Percentiles rank a stretch among this genome's conserved stretches.
Conservation (phyloP, 2,797 vertebrate genomes). For the Typhlichthys eigenmanni region DNA sequence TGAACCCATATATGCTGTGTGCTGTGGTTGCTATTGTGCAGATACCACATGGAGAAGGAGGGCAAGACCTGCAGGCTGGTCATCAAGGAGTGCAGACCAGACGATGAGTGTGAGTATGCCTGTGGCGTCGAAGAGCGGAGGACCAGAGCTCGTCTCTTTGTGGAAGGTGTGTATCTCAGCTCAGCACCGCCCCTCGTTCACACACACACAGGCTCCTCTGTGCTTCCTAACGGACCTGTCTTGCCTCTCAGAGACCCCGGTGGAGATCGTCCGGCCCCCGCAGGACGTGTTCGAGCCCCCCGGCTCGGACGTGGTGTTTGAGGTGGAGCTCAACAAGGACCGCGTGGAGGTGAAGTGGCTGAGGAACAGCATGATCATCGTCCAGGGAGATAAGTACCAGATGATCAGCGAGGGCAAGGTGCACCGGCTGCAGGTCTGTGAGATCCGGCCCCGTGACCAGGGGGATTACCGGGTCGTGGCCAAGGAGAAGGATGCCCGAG, state of each 20-base stretch:
- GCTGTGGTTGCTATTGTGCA: constrained; percentile 27
- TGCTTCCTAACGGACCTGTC: not conserved
- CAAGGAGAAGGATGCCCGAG: constrained; percentile 96
- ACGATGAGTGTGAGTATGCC: constrained; percentile 97
- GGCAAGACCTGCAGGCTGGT: constrained; percentile 87
- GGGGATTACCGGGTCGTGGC: constrained; percentile 96
- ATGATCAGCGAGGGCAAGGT: constrained; percentile 98
- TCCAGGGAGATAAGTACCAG: constrained; percentile 98
- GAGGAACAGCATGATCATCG: constrained; percentile 97
- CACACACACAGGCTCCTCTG: not conserved
- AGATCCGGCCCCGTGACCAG: constrained; percentile 94
- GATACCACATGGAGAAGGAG: constrained; percentile 94
- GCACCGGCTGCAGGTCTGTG: constrained; percentile 93
- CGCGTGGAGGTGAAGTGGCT: constrained; percentile 96
- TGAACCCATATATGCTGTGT: no score
- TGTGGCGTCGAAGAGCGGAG: constrained; percentile 93
- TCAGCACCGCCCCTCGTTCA: no score
- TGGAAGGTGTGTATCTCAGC: constrained; percentile 84
- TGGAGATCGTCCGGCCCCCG: constrained; percentile 94
- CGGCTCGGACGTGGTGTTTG: constrained; percentile 89
- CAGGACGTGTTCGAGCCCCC: constrained; percentile 91
- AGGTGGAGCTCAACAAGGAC: constrained; percentile 96
- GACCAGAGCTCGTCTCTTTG: constrained; percentile 93
- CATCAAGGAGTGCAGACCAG: constrained; percentile 91
- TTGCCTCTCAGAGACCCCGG: constrained; percentile 86